Percentiles rank a stretch among this genome's conserved stretches.
Evolutionary conservation across 2,113 vertebrate genomes (phyloP).

Genomic region (Mirza zaza): DNA sequence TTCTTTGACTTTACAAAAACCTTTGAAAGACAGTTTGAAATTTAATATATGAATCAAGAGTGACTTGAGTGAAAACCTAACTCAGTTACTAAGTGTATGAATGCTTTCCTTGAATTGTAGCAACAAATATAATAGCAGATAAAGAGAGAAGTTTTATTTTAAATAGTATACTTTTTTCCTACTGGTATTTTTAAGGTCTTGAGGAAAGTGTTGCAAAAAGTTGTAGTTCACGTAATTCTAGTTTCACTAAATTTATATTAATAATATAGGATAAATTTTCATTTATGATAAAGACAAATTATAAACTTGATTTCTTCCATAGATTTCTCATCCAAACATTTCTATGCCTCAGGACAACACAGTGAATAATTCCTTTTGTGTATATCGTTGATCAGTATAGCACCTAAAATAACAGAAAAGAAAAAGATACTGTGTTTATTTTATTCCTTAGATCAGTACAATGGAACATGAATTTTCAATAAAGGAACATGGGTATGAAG

Average conservation of each 20-base stretch:
- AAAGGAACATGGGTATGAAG: slow-evolving; percentile 90
- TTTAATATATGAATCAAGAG: not conserved
- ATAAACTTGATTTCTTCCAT: slow-evolving; percentile 31
- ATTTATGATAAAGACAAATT: not conserved
- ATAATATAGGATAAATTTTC: not conserved
- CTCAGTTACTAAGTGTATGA: not conserved
- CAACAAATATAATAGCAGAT: slow-evolving; percentile 1
- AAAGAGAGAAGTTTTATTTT: not conserved
- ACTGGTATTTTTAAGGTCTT: not conserved
- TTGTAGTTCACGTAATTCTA: not conserved
- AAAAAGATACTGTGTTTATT: not conserved
- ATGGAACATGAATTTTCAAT: slow-evolving; percentile 92
- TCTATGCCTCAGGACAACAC: not conserved
- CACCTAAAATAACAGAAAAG: not conserved
- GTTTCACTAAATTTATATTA: not conserved
- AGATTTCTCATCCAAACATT: not conserved
- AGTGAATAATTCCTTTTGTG: not conserved
- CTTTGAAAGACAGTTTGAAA: not conserved
- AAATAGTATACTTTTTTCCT: not conserved
- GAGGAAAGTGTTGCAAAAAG: not conserved
- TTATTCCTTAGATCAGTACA: slow-evolving; percentile 87
- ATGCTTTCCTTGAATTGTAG: not conserved
- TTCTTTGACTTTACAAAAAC: not conserved
- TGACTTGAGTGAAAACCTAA: not conserved
- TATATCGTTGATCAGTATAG: not conserved